Percentiles rank a stretch among this genome's conserved stretches.
Conservation (phyloP, 2,888 invertebrate genomes). For the Drosophila bunnanda region DNA sequence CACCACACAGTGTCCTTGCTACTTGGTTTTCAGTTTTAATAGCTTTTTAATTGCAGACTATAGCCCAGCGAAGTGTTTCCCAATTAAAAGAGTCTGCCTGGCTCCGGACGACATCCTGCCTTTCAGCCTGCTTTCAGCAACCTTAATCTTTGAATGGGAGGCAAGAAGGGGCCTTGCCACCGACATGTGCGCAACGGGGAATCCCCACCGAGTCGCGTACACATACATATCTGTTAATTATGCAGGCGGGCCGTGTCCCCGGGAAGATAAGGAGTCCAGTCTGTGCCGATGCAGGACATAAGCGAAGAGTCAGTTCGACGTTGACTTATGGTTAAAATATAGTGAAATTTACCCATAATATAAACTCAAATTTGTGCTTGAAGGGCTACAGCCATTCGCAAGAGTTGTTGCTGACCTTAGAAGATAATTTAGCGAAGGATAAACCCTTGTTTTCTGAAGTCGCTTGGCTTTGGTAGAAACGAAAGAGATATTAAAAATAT, state of each 20-base stretch:
- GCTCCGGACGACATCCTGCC: constrained; percentile 62
- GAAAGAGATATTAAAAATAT: not conserved
- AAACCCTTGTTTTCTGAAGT: not conserved
- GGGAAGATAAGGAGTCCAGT: constrained; percentile 51
- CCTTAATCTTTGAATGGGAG: constrained; percentile 33
- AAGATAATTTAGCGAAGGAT: not conserved
- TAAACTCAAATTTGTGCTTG: not conserved
- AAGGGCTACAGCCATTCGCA: not conserved
- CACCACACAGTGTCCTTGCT: constrained; percentile 15
- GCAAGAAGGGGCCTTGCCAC: constrained; percentile 56
- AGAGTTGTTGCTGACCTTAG: too few species aligned
- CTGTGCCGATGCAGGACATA: constrained; percentile 23
- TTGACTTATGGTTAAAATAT: not conserved
- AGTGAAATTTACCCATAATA: not conserved
- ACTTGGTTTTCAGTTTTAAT: constrained; percentile 71
- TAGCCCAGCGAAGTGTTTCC: constrained; percentile 75
- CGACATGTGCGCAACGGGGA: constrained; percentile 58
- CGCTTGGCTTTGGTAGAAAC: too few species aligned
- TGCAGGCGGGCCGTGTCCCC: constrained; percentile 51
- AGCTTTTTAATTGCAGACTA: constrained; percentile 75
- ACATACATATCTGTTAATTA: constrained; percentile 66
- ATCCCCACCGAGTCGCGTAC: constrained; percentile 22
- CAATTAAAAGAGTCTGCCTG: constrained; percentile 77
- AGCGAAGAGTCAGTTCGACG: constrained; percentile 19
- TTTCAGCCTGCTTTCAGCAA: not conserved